These are phyloP conservation scores for Theristicus caerulescens DNA, from an alignment of 2,113 vertebrate genomes.

Conservation along the genomic window DNA sequence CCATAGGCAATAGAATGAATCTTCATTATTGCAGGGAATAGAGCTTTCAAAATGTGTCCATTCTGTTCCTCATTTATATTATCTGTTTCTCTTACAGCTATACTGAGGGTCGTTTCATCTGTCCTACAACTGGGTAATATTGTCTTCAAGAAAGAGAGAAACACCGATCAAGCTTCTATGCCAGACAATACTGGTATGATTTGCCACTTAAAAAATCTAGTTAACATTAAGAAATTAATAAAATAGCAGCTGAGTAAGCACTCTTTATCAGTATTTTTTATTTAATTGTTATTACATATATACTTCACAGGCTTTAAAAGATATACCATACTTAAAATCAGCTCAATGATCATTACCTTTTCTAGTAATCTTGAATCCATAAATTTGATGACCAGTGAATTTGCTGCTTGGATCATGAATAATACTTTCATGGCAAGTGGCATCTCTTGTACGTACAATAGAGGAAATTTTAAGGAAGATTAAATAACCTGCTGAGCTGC, in stretches of 20 bases:
- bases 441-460: background rate
- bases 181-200: slow-evolving; percentile 91
- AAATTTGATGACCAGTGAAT: background rate
- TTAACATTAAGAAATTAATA: background rate
- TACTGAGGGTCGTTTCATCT: slow-evolving; percentile 90
- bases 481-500: background rate
- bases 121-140: slow-evolving; percentile 94
- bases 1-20: background rate
- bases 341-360: background rate
- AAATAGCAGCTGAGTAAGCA: background rate
- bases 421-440: background rate
- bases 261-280: background rate
- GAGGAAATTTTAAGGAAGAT: background rate
- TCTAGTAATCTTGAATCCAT: background rate
- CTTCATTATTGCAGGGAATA: background rate
- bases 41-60: background rate
- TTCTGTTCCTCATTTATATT: background rate
- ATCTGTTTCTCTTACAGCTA: slow-evolving; percentile 73
- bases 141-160: slow-evolving; percentile 94
- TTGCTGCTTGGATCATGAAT: background rate
- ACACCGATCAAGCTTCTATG: slow-evolving; percentile 95
- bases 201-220: background rate
- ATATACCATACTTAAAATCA: background rate
- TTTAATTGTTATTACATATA: background rate
- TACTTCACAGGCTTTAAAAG: background rate